A percentile compares a stretch with the other conserved stretches of the same genome.
phyloP scores from a whole-genome alignment of 2,797 vertebrate genomes.

The Leptodactylus fallax region DNA sequence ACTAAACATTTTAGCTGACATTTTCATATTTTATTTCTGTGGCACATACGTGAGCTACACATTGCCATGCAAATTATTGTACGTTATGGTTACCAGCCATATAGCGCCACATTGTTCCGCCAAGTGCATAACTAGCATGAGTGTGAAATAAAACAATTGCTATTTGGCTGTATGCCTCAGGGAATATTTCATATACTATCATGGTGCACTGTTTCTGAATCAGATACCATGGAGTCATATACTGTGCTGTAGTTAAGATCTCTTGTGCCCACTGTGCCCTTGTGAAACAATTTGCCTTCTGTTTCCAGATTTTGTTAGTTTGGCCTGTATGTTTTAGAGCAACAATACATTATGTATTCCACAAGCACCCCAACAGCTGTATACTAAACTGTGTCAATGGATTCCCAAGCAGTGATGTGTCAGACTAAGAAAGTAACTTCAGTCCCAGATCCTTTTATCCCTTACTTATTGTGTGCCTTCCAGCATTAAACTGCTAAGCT shows the following conservation, averaged over 20 bases:
- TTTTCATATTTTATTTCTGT: neutral
- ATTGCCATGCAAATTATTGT: neutral
- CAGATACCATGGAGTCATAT: neutral
- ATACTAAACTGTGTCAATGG: constrained; percentile 44
- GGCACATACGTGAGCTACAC: neutral
- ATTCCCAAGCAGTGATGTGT: constrained; percentile 48
- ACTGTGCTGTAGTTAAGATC: neutral
- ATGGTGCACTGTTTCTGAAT: neutral
- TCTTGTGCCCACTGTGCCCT: neutral
- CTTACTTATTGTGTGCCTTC: constrained; percentile 50
- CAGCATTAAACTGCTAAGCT: constrained; percentile 49
- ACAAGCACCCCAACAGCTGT: constrained; percentile 20
- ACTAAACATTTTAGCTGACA: neutral
- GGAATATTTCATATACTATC: neutral
- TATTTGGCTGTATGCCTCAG: neutral
- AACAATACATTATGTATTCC: constrained; percentile 25
- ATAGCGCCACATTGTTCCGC: neutral
- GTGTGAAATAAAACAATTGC: neutral
- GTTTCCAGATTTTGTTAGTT: neutral
- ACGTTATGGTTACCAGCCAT: neutral
- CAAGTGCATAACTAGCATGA: neutral
- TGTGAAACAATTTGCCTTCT: neutral
- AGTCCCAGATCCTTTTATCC: constrained; percentile 50
- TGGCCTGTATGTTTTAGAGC: constrained; percentile 18
- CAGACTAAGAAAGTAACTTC: constrained; percentile 50